These are phyloP conservation scores for Hylaeus volcanicus DNA, from an alignment of 1,140 invertebrate genomes.

Conservation along the genomic window DNA sequence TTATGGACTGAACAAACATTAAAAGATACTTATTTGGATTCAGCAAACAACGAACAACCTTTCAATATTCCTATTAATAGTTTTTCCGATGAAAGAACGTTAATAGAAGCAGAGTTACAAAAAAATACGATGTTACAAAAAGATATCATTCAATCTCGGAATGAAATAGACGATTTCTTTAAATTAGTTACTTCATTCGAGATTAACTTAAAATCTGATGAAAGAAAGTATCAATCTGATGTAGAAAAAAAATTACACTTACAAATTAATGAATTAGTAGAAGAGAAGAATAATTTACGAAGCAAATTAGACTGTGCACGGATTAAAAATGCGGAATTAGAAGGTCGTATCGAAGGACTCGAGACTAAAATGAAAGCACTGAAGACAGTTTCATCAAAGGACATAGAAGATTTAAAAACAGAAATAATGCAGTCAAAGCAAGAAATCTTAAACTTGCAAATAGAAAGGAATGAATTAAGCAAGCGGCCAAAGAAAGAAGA, in stretches of 20 bases:
- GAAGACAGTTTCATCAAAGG: slow-evolving; percentile 46
- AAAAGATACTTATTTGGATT: slow-evolving; percentile 41
- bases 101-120: slow-evolving; percentile 58
- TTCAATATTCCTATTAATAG: slow-evolving; percentile 21
- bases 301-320: slow-evolving; percentile 68
- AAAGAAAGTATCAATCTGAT: slow-evolving; percentile 62
- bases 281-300: slow-evolving; percentile 71
- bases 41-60: slow-evolving; percentile 18
- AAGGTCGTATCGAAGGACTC: slow-evolving; percentile 72
- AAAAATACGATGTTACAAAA: slow-evolving; percentile 51
- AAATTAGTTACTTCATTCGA: slow-evolving; percentile 54
- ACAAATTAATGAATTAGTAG: slow-evolving; percentile 65
- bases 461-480: slow-evolving; percentile 42
- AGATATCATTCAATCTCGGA: slow-evolving; percentile 51
- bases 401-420: slow-evolving; percentile 52
- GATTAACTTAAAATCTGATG: slow-evolving; percentile 50
- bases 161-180: slow-evolving; percentile 64
- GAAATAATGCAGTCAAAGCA: slow-evolving; percentile 50
- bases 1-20: slow-evolving; percentile 64
- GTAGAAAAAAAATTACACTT: slow-evolving; percentile 67
- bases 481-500: slow-evolving; percentile 53
- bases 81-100: slow-evolving; percentile 57
- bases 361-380: slow-evolving; percentile 64
- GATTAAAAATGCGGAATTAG: slow-evolving; percentile 70
- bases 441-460: slow-evolving; percentile 43